Evolutionary conservation across 2,888 invertebrate genomes (phyloP).

Genomic region (Dryococelus australis): DNA sequence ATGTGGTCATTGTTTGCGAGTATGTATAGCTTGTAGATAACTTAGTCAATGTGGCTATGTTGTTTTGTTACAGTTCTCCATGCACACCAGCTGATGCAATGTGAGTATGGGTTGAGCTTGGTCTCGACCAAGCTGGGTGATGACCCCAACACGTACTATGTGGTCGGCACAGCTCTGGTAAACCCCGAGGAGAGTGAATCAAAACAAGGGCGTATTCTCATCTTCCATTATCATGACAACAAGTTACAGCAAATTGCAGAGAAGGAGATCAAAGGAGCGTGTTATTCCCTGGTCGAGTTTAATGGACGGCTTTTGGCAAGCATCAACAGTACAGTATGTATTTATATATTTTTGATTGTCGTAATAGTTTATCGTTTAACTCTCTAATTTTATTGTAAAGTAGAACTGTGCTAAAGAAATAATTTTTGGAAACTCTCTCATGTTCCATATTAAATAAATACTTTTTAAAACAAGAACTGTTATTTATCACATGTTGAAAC

Average conservation of each 20-base stretch:
- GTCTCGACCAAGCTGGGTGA: slow-evolving; percentile 91
- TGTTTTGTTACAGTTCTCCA: slow-evolving; percentile 74
- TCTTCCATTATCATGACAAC: slow-evolving; percentile 91
- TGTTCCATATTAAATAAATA: too few species aligned
- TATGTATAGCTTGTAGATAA: too few species aligned
- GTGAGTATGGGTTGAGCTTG: slow-evolving; percentile 90
- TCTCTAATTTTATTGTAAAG: too few species aligned
- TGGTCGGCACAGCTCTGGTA: slow-evolving; percentile 93
- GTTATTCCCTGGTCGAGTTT: slow-evolving; percentile 91
- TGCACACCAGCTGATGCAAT: slow-evolving; percentile 89
- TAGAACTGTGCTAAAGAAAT: too few species aligned
- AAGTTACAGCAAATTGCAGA: slow-evolving; percentile 88
- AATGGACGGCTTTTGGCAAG: slow-evolving; percentile 95
- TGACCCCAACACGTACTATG: slow-evolving; percentile 90
- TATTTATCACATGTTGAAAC: too few species aligned
- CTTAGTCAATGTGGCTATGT: not conserved
- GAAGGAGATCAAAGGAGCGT: slow-evolving; percentile 96
- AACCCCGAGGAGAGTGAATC: slow-evolving; percentile 97
- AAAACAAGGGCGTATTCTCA: slow-evolving; percentile 86
- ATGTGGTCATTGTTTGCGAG: too few species aligned
- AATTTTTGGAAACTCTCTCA: too few species aligned
- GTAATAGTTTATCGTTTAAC: too few species aligned
- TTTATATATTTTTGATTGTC: not conserved
- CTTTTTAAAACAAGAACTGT: too few species aligned
- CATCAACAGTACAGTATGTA: slow-evolving; percentile 91